Percentiles rank a stretch among this genome's conserved stretches.
Evolutionary conservation across 2,888 invertebrate genomes (phyloP).

Genomic region (Amblyjoppa fuscipennis): DNA sequence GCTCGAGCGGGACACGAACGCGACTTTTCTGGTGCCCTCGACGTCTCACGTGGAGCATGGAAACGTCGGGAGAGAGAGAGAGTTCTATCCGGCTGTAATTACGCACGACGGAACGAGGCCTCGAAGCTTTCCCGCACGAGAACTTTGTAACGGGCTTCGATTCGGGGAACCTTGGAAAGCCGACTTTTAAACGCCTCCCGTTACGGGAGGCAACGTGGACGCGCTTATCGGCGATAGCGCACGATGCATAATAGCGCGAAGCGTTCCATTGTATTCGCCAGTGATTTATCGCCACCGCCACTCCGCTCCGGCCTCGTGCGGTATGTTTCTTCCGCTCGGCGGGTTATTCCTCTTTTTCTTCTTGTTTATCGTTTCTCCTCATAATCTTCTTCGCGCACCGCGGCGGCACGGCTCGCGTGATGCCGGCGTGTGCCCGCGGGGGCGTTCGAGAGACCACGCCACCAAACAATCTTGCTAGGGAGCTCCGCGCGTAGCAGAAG

Average conservation of each 20-base stretch:
- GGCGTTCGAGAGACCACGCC: constrained; percentile 76
- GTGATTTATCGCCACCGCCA: constrained; percentile 25
- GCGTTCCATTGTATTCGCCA: background rate
- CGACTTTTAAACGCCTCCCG: background rate
- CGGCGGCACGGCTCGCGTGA: constrained; percentile 78
- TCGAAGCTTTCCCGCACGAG: background rate
- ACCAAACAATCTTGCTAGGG: constrained; percentile 56
- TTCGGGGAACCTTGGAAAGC: background rate
- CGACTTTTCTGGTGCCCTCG: constrained; percentile 44
- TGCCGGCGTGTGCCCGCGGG: constrained; percentile 84
- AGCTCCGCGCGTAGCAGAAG: constrained; percentile 57
- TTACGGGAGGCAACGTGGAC: background rate
- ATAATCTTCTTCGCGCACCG: constrained; percentile 48
- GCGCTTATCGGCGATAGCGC: background rate
- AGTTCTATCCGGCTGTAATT: constrained; percentile 6
- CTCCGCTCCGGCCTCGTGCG: constrained; percentile 14
- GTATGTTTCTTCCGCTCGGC: constrained; percentile 20
- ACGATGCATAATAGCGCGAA: background rate
- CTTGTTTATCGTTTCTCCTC: constrained; percentile 46
- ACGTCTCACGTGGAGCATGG: constrained; percentile 22
- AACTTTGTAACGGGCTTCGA: constrained; percentile 9
- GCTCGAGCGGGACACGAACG: constrained; percentile 47
- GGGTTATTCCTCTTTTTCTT: constrained; percentile 31
- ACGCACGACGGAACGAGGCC: background rate
- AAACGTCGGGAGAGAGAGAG: background rate